phyloP scores from a whole-genome alignment of 2,888 invertebrate genomes.

The Embidobia sp. region DNA sequence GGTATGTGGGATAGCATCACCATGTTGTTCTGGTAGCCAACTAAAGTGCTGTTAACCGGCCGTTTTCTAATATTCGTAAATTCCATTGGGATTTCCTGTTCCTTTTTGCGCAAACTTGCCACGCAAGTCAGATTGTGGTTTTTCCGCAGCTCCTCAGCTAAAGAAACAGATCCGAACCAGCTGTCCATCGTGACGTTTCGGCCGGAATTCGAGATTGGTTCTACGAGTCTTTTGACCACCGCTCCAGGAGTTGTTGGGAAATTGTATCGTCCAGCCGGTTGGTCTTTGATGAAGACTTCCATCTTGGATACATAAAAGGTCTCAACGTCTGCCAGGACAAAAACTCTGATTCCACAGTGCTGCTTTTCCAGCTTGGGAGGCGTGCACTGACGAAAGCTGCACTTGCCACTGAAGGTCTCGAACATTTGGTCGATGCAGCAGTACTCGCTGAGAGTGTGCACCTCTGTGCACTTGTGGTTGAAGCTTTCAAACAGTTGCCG shows the following conservation, averaged over 20 bases:
- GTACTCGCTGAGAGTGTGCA: constrained; percentile 25
- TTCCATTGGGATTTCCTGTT: constrained; percentile 59
- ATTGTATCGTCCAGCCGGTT: constrained; percentile 70
- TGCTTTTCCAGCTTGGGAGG: constrained; percentile 15
- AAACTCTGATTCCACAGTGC: constrained; percentile 42
- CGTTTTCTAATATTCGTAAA: constrained; percentile 22
- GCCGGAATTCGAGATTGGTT: constrained; percentile 67
- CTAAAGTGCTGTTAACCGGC: constrained; percentile 10
- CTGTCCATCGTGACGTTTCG: constrained; percentile 70
- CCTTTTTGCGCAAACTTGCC: constrained; percentile 65
- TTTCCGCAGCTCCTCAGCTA: constrained; percentile 66
- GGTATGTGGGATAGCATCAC: constrained; percentile 25
- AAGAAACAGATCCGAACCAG: constrained; percentile 71
- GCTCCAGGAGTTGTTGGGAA: constrained; percentile 68
- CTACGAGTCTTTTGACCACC: constrained; percentile 66
- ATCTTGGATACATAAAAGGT: constrained; percentile 66
- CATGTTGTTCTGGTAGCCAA: constrained; percentile 17
- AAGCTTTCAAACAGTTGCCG: constrained; percentile 32
- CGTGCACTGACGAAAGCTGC: constrained; percentile 36
- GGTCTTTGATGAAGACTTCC: constrained; percentile 71
- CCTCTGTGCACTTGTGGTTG: constrained; percentile 15
- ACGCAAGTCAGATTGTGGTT: constrained; percentile 60
- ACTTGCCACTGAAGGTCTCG: constrained; percentile 39
- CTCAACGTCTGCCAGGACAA: constrained; percentile 30
- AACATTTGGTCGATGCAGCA: constrained; percentile 44